Evolutionary conservation across 2,888 invertebrate species (phyloP).

Genomic region (Hymenopus coronatus): DNA sequence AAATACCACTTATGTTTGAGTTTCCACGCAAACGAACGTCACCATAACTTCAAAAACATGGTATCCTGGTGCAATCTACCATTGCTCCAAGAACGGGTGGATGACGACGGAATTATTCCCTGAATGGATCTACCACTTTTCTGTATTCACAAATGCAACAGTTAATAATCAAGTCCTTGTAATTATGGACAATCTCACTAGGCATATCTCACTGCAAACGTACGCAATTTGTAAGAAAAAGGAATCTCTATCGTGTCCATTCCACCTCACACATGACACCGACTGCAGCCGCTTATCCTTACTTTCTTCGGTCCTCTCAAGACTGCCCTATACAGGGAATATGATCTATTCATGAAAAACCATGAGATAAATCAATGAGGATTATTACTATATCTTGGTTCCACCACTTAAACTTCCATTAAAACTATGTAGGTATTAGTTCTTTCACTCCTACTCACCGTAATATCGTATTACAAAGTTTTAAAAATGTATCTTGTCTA

Average conservation of each 20-base stretch:
- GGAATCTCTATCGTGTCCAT: not conserved
- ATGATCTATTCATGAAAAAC: too few relatives aligned
- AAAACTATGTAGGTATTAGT: too few relatives aligned
- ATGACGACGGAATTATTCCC: not conserved
- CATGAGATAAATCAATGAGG: too few relatives aligned
- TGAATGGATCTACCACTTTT: not conserved
- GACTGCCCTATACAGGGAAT: slow-evolving; percentile 1
- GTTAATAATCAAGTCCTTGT: not conserved
- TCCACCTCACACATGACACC: not conserved
- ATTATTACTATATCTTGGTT: too few relatives aligned
- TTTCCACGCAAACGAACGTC: too few relatives aligned
- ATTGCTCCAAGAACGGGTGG: too few relatives aligned
- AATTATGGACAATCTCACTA: slow-evolving; percentile 1
- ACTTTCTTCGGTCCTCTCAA: slow-evolving; percentile 7
- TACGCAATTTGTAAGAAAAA: not conserved
- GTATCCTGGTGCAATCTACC: too few relatives aligned
- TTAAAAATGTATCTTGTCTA: too few relatives aligned
- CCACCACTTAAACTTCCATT: too few relatives aligned
- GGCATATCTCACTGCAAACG: not conserved
- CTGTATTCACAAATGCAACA: not conserved
- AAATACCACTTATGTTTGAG: not conserved
- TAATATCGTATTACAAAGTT: too few relatives aligned
- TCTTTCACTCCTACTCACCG: too few relatives aligned
- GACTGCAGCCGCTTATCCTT: not conserved
- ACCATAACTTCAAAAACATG: too few relatives aligned